phyloP scores from a whole-genome alignment of 2,888 invertebrate genomes.

The Aricia artaxerxes region DNA sequence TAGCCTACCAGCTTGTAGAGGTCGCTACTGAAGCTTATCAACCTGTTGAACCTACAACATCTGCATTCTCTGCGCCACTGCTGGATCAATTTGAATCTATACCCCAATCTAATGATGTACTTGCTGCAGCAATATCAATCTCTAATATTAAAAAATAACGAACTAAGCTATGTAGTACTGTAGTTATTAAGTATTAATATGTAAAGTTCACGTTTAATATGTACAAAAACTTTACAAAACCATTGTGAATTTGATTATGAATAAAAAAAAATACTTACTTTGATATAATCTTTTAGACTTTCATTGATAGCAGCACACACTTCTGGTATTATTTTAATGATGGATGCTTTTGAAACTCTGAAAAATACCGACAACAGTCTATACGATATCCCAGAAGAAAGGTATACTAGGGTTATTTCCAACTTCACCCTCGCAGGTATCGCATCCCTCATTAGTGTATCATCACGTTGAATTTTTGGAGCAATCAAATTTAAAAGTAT shows the following conservation, averaged over 20 bases:
- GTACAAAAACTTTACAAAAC: slow-evolving; percentile 14
- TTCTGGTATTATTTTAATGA: slow-evolving; percentile 38
- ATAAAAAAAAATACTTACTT: slow-evolving; percentile 35
- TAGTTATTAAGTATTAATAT: too few species aligned
- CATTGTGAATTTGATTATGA: slow-evolving; percentile 4
- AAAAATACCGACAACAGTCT: slow-evolving; percentile 37
- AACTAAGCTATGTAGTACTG: too few species aligned
- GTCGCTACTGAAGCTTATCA: neutral
- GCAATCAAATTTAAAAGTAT: slow-evolving; percentile 37
- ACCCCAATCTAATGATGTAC: too few species aligned
- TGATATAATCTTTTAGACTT: slow-evolving; percentile 35
- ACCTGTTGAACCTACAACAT: too few species aligned
- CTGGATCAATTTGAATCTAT: too few species aligned
- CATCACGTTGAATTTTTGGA: slow-evolving; percentile 36
- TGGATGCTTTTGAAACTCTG: slow-evolving; percentile 39
- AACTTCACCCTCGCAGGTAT: slow-evolving; percentile 38
- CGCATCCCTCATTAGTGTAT: slow-evolving; percentile 36
- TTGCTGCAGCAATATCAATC: too few species aligned
- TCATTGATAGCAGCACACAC: slow-evolving; percentile 39
- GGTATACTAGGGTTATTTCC: slow-evolving; percentile 36
- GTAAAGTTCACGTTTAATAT: slow-evolving; percentile 27
- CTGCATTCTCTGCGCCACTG: too few species aligned
- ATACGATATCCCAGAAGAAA: slow-evolving; percentile 35
- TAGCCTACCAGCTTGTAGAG: neutral
- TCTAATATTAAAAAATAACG: too few species aligned